phyloP scores from a whole-genome alignment of 1,140 invertebrate species.

The Trissolcus basalis region DNA sequence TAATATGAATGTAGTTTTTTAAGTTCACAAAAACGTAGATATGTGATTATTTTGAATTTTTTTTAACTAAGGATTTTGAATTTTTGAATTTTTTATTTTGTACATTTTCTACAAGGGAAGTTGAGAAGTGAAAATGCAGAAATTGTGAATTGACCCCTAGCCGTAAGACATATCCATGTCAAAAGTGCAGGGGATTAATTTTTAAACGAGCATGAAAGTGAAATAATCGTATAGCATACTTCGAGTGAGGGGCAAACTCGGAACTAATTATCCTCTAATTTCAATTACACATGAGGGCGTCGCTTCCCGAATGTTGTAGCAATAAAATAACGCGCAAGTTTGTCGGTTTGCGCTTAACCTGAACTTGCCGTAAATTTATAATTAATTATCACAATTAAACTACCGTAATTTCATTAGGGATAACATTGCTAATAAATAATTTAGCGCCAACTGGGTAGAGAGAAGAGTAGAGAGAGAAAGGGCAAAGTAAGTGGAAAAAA shows the following conservation, averaged over 20 bases:
- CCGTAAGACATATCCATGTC: too few species aligned
- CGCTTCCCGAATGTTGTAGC: conserved; percentile 36
- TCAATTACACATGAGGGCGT: conserved; percentile 32
- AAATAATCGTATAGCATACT: conserved; percentile 35
- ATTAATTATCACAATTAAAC: conserved; percentile 29
- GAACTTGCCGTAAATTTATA: conserved; percentile 5
- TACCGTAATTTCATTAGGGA: conserved; percentile 4
- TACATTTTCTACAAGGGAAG: too few species aligned
- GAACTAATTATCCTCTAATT: conserved; percentile 44
- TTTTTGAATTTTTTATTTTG: too few species aligned
- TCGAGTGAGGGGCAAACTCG: conserved; percentile 15
- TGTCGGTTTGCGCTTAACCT: conserved; percentile 12
- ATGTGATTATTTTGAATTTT: too few species aligned
- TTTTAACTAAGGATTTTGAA: too few species aligned
- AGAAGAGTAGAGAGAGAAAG: too few species aligned
- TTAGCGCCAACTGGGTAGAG: too few species aligned
- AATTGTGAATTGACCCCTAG: too few species aligned
- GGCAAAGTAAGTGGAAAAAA: too few species aligned
- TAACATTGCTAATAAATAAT: not conserved
- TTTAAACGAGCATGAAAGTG: conserved; percentile 43
- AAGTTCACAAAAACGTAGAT: too few species aligned
- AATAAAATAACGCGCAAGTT: conserved; percentile 31
- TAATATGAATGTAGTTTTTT: too few species aligned
- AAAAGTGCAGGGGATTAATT: conserved; percentile 17
- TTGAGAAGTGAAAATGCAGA: too few species aligned